phyloP scores from a whole-genome alignment of 2,888 invertebrate genomes.

The Nebria salina region DNA sequence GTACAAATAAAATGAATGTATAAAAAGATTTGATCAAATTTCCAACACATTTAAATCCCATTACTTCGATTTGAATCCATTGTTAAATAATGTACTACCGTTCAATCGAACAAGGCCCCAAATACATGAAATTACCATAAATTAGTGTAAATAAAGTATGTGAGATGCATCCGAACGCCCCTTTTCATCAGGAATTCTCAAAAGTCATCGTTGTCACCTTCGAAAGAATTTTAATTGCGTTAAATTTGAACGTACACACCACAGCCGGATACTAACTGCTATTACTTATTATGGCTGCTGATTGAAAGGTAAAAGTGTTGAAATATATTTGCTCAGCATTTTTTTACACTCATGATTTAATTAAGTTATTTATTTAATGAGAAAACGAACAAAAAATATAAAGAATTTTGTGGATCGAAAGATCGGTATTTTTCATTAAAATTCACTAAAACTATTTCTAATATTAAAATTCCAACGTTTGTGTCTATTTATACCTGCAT shows the following conservation, averaged over 20 bases:
- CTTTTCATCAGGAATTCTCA: neutral
- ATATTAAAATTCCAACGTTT: neutral
- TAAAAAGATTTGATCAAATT: neutral
- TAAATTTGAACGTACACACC: neutral
- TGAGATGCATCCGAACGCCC: neutral
- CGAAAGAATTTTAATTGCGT: neutral
- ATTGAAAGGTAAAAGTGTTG: neutral
- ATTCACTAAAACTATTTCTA: neutral
- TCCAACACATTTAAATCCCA: neutral
- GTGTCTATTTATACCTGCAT: neutral
- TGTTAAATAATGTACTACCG: neutral
- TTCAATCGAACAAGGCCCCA: neutral
- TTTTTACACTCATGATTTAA: neutral
- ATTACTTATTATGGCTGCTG: neutral
- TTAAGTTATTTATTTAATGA: neutral
- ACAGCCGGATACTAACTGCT: neutral
- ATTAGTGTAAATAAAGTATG: neutral
- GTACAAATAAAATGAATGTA: too few species aligned
- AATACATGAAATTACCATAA: neutral
- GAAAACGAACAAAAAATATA: neutral
- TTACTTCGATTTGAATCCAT: neutral
- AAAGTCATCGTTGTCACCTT: neutral
- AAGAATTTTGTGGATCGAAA: neutral
- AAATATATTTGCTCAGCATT: neutral
- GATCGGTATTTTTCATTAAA: neutral